These are phyloP conservation scores for Anguilla marmorata DNA, from an alignment of 2,797 vertebrate species.

Conservation along the genomic window DNA sequence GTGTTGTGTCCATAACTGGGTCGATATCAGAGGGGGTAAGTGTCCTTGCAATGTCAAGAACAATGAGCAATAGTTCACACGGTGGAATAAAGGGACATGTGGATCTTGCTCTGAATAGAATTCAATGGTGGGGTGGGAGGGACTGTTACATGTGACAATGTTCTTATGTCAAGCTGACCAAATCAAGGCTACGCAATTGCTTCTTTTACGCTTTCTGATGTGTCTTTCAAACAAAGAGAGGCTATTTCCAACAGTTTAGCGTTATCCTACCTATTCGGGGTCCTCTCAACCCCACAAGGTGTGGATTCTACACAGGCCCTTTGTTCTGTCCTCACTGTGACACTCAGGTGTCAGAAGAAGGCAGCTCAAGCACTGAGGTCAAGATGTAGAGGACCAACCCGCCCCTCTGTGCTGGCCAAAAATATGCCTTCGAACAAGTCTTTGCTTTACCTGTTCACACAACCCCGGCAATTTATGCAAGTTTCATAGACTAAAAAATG, in stretches of 20 bases:
- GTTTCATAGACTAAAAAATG: neutral
- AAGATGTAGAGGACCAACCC: conserved; percentile 14
- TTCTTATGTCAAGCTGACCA: conserved; percentile 30
- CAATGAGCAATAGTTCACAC: neutral
- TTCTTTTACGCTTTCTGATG: conserved; percentile 5
- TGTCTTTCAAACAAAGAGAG: conserved; percentile 4
- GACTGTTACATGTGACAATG: neutral
- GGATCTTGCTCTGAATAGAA: neutral
- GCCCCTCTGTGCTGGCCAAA: neutral
- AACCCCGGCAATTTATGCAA: neutral
- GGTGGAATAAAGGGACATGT: neutral
- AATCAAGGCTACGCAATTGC: conserved; percentile 2
- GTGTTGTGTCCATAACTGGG: neutral
- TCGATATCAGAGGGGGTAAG: neutral
- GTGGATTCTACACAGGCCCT: neutral
- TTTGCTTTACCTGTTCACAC: conserved; percentile 2
- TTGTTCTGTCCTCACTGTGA: neutral
- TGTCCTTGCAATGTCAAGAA: conserved; percentile 1
- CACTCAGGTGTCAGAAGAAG: neutral
- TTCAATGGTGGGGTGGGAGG: neutral
- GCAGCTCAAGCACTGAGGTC: neutral
- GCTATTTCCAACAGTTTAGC: neutral
- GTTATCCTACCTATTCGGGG: neutral
- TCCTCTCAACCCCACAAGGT: neutral
- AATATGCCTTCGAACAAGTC: conserved; percentile 17